Percentiles rank a stretch among this genome's conserved stretches.
These are phyloP conservation scores for Hippocampus comes DNA, from an alignment of 2,113 vertebrate genomes.

Conservation along the genomic window DNA sequence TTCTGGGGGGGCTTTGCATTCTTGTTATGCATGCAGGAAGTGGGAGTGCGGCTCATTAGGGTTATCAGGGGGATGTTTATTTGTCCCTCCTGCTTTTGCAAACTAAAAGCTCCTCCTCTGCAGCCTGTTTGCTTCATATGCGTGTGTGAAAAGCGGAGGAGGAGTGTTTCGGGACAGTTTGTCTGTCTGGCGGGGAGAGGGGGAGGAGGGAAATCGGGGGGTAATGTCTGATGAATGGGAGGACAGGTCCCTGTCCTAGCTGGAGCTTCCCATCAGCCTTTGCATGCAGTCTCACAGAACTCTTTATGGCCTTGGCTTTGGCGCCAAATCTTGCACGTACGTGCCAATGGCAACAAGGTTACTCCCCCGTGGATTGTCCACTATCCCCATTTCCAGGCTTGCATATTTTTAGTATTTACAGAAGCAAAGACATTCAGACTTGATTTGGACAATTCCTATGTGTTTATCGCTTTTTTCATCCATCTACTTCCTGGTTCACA, in stretches of 20 bases:
- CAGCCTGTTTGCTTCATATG: constrained; percentile 50
- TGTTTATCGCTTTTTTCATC: not conserved
- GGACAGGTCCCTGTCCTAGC: constrained; percentile 55
- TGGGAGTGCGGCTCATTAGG: constrained; percentile 35
- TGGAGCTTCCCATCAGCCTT: constrained; percentile 68
- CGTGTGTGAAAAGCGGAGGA: constrained; percentile 66
- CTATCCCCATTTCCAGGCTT: constrained; percentile 30
- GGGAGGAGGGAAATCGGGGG: constrained; percentile 14
- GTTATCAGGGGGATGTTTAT: constrained; percentile 60
- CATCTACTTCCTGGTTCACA: not conserved
- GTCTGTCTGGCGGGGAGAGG: constrained; percentile 34
- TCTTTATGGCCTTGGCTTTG: constrained; percentile 59
- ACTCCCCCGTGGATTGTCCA: constrained; percentile 17
- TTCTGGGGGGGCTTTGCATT: constrained; percentile 19
- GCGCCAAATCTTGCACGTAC: constrained; percentile 49
- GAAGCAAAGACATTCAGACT: constrained; percentile 16
- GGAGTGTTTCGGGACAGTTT: constrained; percentile 48
- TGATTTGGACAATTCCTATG: constrained; percentile 21
- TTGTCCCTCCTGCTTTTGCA: constrained; percentile 37
- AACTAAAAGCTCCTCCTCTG: constrained; percentile 37
- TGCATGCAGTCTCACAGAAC: constrained; percentile 50
- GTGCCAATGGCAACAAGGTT: constrained; percentile 61
- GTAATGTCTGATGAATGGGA: constrained; percentile 55
- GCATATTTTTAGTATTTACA: constrained; percentile 19
- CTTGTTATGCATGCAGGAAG: constrained; percentile 36